A percentile compares a stretch with the other conserved stretches of the same genome.
Conservation (phyloP, 2,888 invertebrate species). For the Eupithecia centaureata region DNA sequence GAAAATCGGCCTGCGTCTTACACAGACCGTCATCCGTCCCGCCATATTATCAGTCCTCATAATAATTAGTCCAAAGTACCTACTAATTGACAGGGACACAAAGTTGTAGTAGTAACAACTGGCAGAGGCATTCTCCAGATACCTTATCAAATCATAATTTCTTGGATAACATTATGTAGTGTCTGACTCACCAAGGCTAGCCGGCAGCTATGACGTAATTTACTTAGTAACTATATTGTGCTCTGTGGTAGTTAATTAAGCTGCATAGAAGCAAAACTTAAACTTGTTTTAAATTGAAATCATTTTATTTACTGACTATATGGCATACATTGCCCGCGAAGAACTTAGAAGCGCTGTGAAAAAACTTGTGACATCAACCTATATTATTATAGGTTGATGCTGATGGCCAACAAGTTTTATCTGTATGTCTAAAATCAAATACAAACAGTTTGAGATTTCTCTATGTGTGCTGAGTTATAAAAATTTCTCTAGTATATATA, state of each 20-base stretch:
- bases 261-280: conserved; percentile 17
- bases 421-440: background rate
- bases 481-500: background rate
- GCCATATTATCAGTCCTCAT: too few species aligned
- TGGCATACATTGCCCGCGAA: too few species aligned
- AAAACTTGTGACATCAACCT: too few species aligned
- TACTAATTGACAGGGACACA: background rate
- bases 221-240: conserved; percentile 10
- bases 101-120: background rate
- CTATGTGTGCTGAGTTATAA: background rate
- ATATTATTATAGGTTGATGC: too few species aligned
- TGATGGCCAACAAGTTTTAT: too few species aligned
- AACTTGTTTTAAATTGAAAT: background rate
- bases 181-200: conserved; percentile 43
- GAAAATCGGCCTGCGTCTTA: too few species aligned
- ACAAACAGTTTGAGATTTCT: background rate
- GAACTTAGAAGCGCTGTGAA: too few species aligned
- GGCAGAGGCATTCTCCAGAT: background rate
- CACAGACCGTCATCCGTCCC: too few species aligned
- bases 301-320: background rate
- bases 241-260: background rate
- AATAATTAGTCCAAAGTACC: too few species aligned
- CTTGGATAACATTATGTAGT: conserved; percentile 36
- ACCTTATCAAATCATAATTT: conserved; percentile 42
- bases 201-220: conserved; percentile 36